A percentile compares a stretch with the other conserved stretches of the same genome.
Conservation (phyloP, 2,113 vertebrate genomes). For the Hemichromis elongatus region DNA sequence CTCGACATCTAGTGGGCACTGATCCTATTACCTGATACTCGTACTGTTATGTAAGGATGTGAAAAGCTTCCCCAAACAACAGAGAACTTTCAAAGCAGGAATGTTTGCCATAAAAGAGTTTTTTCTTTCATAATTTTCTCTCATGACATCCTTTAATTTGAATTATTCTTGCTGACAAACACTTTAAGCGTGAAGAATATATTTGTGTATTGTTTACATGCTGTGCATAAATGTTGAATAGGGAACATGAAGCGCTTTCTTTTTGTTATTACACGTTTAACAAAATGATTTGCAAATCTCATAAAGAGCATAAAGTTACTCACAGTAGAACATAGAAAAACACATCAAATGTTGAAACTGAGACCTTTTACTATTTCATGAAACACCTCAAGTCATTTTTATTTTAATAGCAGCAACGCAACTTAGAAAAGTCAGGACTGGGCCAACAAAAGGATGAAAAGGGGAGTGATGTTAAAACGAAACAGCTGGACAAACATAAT, state of each 20-base stretch:
- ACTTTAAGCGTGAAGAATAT: background rate
- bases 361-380: too few species aligned
- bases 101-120: background rate
- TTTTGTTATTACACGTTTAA: background rate
- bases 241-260: background rate
- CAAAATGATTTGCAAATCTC: background rate
- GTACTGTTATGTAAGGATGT: background rate
- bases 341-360: too few species aligned
- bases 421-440: too few species aligned
- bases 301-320: background rate
- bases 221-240: accelerated
- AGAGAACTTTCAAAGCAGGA: background rate
- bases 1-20: background rate
- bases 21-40: background rate
- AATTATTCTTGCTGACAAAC: background rate
- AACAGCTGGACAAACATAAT: background rate
- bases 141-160: background rate
- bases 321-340: background rate
- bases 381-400: too few species aligned
- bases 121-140: background rate
- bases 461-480: too few species aligned
- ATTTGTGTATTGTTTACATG: background rate
- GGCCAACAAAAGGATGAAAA: too few species aligned
- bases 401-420: too few species aligned
- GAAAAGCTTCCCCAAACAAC: background rate